These are phyloP conservation scores for Vanessa cardui DNA, from an alignment of 2,888 invertebrate species.

Conservation along the genomic window DNA sequence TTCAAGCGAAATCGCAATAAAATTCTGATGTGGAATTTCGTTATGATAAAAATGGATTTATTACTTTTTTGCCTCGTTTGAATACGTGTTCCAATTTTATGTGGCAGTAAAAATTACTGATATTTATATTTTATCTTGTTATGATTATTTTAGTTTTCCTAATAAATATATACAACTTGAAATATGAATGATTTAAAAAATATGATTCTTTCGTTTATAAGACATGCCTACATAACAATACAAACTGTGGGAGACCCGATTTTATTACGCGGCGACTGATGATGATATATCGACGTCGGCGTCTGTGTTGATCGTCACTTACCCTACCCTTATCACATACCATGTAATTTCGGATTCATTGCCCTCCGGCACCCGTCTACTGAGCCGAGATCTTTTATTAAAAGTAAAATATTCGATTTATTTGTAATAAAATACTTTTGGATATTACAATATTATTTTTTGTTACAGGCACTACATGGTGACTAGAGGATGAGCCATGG, in stretches of 20 bases:
- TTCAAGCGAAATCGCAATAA: slow-evolving; percentile 67
- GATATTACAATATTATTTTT: slow-evolving; percentile 42
- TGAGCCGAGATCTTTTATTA: slow-evolving; percentile 58
- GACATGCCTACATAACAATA: slow-evolving; percentile 55
- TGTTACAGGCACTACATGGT: slow-evolving; percentile 68
- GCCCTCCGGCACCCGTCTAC: slow-evolving; percentile 62
- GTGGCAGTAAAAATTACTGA: slow-evolving; percentile 20
- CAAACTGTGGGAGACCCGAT: slow-evolving; percentile 67
- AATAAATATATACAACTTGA: too few species aligned
- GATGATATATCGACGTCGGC: slow-evolving; percentile 81
- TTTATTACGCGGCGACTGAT: slow-evolving; percentile 77
- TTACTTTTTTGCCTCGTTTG: slow-evolving; percentile 39
- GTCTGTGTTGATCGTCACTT: slow-evolving; percentile 78
- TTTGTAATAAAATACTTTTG: slow-evolving; percentile 7
- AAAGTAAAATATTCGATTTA: slow-evolving; percentile 45
- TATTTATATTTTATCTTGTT: slow-evolving; percentile 10
- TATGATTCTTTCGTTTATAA: not conserved
- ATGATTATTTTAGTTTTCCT: too few species aligned
- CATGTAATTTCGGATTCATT: slow-evolving; percentile 79
- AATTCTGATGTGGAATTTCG: slow-evolving; percentile 51
- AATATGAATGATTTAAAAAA: not conserved
- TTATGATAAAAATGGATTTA: slow-evolving; percentile 44
- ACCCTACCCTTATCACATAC: slow-evolving; percentile 79
- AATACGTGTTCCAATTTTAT: slow-evolving; percentile 33
- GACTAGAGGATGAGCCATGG: slow-evolving; percentile 81